Percentiles rank a stretch among this genome's conserved stretches.
Evolutionary conservation across 2,113 vertebrate genomes (phyloP).

Genomic region (Australoheros scitulus): DNA sequence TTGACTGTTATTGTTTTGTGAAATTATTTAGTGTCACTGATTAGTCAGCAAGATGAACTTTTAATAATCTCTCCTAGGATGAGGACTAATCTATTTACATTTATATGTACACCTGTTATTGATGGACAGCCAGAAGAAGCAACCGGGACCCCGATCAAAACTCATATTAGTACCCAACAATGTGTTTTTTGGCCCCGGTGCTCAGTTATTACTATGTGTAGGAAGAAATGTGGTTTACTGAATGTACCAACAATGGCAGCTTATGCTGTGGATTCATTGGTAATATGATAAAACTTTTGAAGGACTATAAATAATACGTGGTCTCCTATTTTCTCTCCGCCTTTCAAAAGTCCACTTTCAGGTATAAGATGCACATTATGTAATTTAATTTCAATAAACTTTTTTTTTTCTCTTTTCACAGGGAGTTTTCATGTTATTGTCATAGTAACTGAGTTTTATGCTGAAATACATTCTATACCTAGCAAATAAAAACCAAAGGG

Average conservation of each 20-base stretch:
- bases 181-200: neutral
- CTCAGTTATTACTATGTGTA: neutral
- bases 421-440: too few species aligned
- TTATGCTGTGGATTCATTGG: neutral
- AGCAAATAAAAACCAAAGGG: too few species aligned
- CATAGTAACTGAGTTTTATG: too few species aligned
- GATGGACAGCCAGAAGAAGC: neutral
- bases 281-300: too few species aligned
- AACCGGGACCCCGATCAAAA: neutral
- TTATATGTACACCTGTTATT: neutral
- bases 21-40: neutral
- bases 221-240: neutral
- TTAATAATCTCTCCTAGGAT: neutral
- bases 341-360: too few species aligned
- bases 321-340: too few species aligned
- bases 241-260: neutral
- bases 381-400: too few species aligned
- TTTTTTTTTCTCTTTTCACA: too few species aligned
- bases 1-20: neutral
- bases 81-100: neutral
- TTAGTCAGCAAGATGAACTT: neutral
- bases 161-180: neutral
- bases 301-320: too few species aligned
- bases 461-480: too few species aligned
- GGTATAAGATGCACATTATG: too few species aligned